A percentile compares a stretch with the other conserved stretches of the same genome.
phyloP scores from a whole-genome alignment of 2,888 invertebrate genomes.

The Apamea crenata region DNA sequence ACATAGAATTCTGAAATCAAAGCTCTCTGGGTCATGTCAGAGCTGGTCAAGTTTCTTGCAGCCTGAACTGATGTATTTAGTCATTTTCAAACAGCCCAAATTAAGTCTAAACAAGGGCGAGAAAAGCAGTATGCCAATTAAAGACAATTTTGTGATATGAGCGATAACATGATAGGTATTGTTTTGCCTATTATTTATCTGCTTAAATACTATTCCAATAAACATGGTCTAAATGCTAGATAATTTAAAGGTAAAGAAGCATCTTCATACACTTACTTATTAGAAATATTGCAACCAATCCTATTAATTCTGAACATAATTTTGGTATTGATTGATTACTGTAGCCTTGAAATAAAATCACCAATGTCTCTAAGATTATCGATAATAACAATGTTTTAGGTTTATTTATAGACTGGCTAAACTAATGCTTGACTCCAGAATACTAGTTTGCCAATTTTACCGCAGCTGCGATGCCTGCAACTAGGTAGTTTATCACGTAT shows the following conservation, averaged over 20 bases:
- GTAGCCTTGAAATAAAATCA: constrained; percentile 51
- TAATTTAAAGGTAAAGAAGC: background rate
- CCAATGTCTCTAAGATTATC: constrained; percentile 17
- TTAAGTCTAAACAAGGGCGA: constrained; percentile 3
- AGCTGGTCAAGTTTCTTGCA: background rate
- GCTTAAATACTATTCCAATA: too few species aligned
- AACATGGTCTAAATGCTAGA: background rate
- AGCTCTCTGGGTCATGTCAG: constrained; percentile 25
- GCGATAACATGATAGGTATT: constrained; percentile 29
- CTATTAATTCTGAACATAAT: constrained; percentile 7
- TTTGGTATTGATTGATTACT: constrained; percentile 33
- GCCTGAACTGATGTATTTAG: constrained; percentile 3
- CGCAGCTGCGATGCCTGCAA: constrained; percentile 62
- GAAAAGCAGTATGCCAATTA: constrained; percentile 37
- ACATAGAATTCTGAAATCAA: constrained; percentile 38
- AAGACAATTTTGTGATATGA: constrained; percentile 22
- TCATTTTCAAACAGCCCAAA: constrained; percentile 27
- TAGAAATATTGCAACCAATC: constrained; percentile 3
- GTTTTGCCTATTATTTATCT: background rate
- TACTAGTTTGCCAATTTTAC: constrained; percentile 45
- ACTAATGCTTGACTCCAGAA: constrained; percentile 41
- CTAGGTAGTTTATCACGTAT: constrained; percentile 49
- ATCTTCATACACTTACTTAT: background rate
- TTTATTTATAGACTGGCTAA: constrained; percentile 20
- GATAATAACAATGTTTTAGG: constrained; percentile 1